Percentiles rank a stretch among this genome's conserved stretches.
Evolutionary conservation across 1,140 invertebrate genomes (phyloP).

Genomic region (Anastatus disparis): DNA sequence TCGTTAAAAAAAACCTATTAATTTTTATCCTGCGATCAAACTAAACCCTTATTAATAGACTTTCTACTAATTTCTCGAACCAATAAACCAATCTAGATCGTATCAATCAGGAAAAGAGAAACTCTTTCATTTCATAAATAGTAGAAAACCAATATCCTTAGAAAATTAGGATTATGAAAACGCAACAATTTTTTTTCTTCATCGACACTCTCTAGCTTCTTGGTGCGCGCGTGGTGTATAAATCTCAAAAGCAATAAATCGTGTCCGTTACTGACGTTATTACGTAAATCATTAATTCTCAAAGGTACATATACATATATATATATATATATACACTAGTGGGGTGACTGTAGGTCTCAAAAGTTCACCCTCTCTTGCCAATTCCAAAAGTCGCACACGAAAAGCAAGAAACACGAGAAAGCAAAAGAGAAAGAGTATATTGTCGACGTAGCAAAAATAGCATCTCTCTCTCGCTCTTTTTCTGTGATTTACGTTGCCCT

Average conservation of each 20-base stretch:
- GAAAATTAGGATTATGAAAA: constrained; percentile 4
- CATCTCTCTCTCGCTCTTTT: constrained; percentile 11
- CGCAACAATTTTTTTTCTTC: not conserved
- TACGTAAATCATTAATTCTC: constrained; percentile 43
- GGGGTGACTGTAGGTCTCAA: not conserved
- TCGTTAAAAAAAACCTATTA: too few relatives aligned
- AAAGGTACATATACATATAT: constrained; percentile 29
- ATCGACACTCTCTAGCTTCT: not conserved
- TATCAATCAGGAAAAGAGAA: too few relatives aligned
- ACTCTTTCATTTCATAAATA: too few relatives aligned
- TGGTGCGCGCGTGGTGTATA: not conserved
- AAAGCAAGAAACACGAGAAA: not conserved
- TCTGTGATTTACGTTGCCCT: constrained; percentile 58
- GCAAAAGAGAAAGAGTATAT: too few relatives aligned
- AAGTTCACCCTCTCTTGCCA: not conserved
- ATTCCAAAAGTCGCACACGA: constrained; percentile 7
- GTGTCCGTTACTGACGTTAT: not conserved
- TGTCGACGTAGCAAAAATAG: constrained; percentile 49
- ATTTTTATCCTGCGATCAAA: too few relatives aligned
- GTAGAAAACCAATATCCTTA: not conserved
- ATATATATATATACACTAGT: too few relatives aligned
- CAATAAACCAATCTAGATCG: too few relatives aligned
- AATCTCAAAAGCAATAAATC: constrained; percentile 36
- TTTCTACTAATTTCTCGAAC: too few relatives aligned
- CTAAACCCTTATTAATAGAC: too few relatives aligned